A percentile compares a stretch with the other conserved stretches of the same genome.
phyloP scores from a whole-genome alignment of 2,888 invertebrate genomes.

The Tiliacea citrago region DNA sequence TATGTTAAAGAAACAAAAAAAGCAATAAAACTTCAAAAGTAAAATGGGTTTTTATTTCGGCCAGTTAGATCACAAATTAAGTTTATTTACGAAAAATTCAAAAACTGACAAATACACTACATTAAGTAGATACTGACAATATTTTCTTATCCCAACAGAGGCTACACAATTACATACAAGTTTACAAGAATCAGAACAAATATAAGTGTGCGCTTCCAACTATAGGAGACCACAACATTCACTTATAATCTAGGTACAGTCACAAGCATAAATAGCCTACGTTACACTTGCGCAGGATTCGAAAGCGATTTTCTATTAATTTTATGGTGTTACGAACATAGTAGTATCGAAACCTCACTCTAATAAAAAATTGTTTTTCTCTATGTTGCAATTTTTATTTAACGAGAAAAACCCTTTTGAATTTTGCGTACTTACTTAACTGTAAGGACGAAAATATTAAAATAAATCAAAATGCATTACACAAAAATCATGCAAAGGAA shows the following conservation, averaged over 20 bases:
- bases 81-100: fast-evolving
- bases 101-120: not conserved
- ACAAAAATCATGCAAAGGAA: not conserved
- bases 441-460: not conserved
- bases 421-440: not conserved
- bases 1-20: constrained; percentile 90
- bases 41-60: constrained; percentile 79
- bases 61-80: constrained; percentile 7
- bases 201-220: not conserved
- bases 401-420: not conserved
- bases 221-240: not conserved
- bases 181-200: not conserved
- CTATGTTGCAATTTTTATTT: not conserved
- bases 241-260: not conserved
- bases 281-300: not conserved
- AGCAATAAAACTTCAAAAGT: constrained; percentile 89
- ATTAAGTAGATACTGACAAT: not conserved
- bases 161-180: not conserved
- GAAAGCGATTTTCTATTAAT: not conserved
- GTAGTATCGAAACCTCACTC: not conserved
- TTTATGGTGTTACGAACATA: not conserved
- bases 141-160: not conserved
- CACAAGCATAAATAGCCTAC: not conserved
- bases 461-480: not conserved
- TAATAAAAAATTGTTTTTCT: not conserved